phyloP scores from a whole-genome alignment of 53 echinoderm and acorn worm species.

The Crossaster papposus region DNA sequence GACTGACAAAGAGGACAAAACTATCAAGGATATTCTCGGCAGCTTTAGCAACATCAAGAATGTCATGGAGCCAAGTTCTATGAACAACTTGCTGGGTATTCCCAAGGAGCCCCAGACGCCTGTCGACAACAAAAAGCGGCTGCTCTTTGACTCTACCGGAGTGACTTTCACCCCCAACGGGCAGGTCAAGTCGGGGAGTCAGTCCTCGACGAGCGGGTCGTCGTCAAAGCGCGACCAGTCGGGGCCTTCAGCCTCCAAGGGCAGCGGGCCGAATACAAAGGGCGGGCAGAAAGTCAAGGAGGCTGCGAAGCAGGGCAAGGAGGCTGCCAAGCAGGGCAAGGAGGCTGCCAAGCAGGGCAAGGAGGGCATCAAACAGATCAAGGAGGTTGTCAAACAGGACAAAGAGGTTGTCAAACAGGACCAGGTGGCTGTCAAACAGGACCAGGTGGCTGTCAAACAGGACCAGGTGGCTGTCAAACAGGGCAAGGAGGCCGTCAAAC shows the following conservation, averaged over 20 bases:
- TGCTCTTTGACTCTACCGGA: conserved; percentile 3
- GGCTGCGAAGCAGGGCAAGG: too few relatives aligned
- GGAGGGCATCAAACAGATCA: too few relatives aligned
- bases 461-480: too few relatives aligned
- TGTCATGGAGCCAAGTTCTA: conserved; percentile 33
- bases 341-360: conserved; percentile 2
- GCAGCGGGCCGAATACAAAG: conserved; percentile 8
- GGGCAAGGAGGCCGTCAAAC: background rate
- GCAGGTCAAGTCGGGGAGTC: conserved; percentile 28
- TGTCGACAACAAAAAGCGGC: conserved; percentile 48
- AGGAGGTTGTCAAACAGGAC: background rate
- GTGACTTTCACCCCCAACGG: conserved; percentile 26
- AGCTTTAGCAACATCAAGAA: conserved; percentile 38
- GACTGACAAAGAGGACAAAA: conserved; percentile 46
- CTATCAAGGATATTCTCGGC: conserved; percentile 11
- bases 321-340: background rate
- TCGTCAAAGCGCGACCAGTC: conserved; percentile 26
- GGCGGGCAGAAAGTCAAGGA: conserved; percentile 26
- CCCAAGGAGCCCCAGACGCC: conserved; percentile 64
- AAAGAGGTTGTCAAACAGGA: too few relatives aligned
- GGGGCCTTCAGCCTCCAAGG: conserved; percentile 18
- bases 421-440: background rate
- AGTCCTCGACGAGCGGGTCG: conserved; percentile 7
- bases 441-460: background rate
- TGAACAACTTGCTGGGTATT: conserved; percentile 54